phyloP scores from a whole-genome alignment of 2,113 vertebrate genomes.

The Rousettus leschenaultii region DNA sequence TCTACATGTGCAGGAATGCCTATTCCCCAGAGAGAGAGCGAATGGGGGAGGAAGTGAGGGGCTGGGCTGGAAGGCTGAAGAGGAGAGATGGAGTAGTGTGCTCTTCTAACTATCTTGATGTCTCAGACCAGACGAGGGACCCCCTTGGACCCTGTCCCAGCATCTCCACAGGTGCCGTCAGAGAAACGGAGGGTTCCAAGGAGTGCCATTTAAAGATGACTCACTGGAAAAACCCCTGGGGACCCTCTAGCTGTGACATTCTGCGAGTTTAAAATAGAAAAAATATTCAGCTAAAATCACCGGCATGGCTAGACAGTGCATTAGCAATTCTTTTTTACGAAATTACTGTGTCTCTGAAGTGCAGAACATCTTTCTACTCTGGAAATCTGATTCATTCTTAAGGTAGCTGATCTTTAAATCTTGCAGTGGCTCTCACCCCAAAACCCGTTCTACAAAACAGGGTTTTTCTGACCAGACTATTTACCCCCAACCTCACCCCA shows the following conservation, averaged over 20 bases:
- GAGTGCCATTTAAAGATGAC: background rate
- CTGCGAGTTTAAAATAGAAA: slow-evolving; percentile 30
- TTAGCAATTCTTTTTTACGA: slow-evolving; percentile 51
- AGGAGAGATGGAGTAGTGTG: fast-evolving
- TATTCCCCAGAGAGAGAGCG: background rate
- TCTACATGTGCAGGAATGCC: background rate
- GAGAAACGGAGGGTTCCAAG: background rate
- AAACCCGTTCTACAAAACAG: background rate
- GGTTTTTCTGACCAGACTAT: background rate
- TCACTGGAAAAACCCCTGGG: background rate
- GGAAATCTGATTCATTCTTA: slow-evolving; percentile 26
- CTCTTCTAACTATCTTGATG: background rate
- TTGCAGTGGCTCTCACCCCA: background rate
- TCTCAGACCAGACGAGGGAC: background rate
- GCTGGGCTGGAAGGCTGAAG: background rate
- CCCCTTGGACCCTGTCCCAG: background rate
- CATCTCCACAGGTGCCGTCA: background rate
- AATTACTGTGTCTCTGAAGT: slow-evolving; percentile 41
- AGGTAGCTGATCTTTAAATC: slow-evolving; percentile 40
- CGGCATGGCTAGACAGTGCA: background rate
- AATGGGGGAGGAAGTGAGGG: background rate
- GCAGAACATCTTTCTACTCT: slow-evolving; percentile 34
- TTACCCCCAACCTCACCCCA: background rate
- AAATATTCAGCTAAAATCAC: slow-evolving; percentile 15
- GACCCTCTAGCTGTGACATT: background rate